A percentile compares a stretch with the other conserved stretches of the same genome.
Evolutionary conservation across 2,888 invertebrate genomes (phyloP).

Genomic region (Andrena trimmerana): DNA sequence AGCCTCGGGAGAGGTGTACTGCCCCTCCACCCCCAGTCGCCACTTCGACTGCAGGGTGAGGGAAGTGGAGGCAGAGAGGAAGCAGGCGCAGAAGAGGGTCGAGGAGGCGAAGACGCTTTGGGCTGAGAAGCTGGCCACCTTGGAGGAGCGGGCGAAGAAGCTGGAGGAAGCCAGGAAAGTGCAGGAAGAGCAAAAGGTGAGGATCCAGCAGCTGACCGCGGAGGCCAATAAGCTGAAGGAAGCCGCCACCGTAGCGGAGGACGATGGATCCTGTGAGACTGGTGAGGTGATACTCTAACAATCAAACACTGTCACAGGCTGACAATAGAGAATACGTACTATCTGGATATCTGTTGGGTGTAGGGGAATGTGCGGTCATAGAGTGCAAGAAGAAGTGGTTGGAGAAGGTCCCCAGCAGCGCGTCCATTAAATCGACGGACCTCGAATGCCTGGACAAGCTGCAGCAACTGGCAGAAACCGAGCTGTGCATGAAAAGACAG

Average conservation of each 20-base stretch:
- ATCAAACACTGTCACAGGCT: background rate
- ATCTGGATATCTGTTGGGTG: background rate
- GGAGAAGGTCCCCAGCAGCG: slow-evolving; percentile 63
- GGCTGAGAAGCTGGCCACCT: slow-evolving; percentile 67
- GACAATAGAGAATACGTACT: background rate
- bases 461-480: slow-evolving; percentile 86
- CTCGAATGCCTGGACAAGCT: slow-evolving; percentile 85
- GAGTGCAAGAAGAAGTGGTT: slow-evolving; percentile 66
- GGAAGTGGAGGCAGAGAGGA: slow-evolving; percentile 77
- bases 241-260: background rate
- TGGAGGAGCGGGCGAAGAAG: slow-evolving; percentile 68
- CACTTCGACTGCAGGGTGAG: slow-evolving; percentile 79
- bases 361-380: slow-evolving; percentile 69
- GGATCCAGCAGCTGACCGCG: slow-evolving; percentile 69
- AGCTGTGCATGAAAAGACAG: slow-evolving; percentile 88
- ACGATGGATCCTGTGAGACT: slow-evolving; percentile 46
- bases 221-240: slow-evolving; percentile 68
- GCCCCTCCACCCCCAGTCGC: slow-evolving; percentile 71
- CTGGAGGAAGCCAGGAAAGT: slow-evolving; percentile 74
- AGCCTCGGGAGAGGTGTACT: slow-evolving; percentile 55
- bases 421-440: slow-evolving; percentile 80
- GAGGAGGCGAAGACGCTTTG: slow-evolving; percentile 76
- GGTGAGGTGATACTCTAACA: slow-evolving; percentile 57
- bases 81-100: slow-evolving; percentile 71
- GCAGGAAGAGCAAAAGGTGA: slow-evolving; percentile 69